phyloP scores from a whole-genome alignment of 2,797 vertebrate genomes.

The Cichlasoma orientale region DNA sequence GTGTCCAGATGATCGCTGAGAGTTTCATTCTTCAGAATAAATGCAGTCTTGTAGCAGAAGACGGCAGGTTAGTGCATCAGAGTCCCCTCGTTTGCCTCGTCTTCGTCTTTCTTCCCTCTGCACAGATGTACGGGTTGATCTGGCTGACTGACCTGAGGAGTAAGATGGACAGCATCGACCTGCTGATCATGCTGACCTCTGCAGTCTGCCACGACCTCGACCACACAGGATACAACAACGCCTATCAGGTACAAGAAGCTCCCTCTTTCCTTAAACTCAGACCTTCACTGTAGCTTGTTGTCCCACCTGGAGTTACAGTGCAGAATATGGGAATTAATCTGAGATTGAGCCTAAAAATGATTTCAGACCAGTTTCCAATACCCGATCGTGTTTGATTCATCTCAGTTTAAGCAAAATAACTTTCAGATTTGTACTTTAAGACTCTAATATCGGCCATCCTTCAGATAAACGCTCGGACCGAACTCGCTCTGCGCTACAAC shows the following conservation, averaged over 20 bases:
- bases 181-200: constrained; percentile 83
- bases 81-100: neutral
- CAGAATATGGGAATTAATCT: neutral
- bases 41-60: too few species aligned
- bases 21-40: too few species aligned
- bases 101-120: neutral
- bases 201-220: constrained; percentile 86
- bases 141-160: constrained; percentile 83
- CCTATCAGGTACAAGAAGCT: constrained; percentile 76
- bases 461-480: constrained; percentile 84
- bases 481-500: constrained; percentile 83
- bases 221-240: constrained; percentile 86
- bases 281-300: neutral
- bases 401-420: neutral
- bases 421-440: neutral
- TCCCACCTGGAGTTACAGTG: neutral
- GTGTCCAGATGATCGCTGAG: neutral
- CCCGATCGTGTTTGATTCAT: neutral
- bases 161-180: constrained; percentile 79
- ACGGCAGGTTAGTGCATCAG: neutral
- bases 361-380: too few species aligned
- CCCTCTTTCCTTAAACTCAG: neutral
- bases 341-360: neutral
- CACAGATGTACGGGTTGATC: constrained; percentile 86
- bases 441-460: neutral